Conservation (phyloP, 2,113 vertebrate species). For the Pituophis catenifer region DNA sequence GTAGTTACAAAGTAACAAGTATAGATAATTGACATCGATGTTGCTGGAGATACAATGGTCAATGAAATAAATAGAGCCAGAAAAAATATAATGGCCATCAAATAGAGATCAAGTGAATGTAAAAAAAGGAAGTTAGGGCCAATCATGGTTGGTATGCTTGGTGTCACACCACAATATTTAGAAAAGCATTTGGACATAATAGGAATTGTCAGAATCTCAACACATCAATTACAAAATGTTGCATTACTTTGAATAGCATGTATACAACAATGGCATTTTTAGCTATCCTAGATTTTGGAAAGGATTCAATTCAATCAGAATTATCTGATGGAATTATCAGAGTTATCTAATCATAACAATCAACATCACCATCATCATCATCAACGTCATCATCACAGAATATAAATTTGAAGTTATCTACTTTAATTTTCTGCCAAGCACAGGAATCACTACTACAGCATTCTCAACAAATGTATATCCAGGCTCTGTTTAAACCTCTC, state of each 20-base stretch:
- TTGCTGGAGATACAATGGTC: neutral
- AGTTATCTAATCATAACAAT: neutral
- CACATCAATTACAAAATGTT: neutral
- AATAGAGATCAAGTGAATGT: neutral
- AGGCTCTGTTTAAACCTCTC: neutral
- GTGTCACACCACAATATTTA: neutral
- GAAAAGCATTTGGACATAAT: neutral
- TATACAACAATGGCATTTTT: neutral
- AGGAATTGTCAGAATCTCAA: neutral
- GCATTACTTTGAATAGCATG: neutral
- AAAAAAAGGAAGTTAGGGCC: neutral
- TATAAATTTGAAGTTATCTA: neutral
- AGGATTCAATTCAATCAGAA: neutral
- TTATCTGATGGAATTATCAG: neutral
- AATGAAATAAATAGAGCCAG: neutral
- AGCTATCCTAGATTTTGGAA: neutral
- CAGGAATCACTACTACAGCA: neutral
- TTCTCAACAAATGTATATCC: neutral
- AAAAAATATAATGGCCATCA: neutral
- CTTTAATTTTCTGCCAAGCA: neutral
- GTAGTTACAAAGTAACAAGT: neutral
- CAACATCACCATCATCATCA: neutral
- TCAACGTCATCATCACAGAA: neutral
- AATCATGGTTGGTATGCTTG: neutral
- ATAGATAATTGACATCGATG: neutral